phyloP scores from a whole-genome alignment of 2,888 invertebrate genomes.

The Temnothorax unifasciatus region DNA sequence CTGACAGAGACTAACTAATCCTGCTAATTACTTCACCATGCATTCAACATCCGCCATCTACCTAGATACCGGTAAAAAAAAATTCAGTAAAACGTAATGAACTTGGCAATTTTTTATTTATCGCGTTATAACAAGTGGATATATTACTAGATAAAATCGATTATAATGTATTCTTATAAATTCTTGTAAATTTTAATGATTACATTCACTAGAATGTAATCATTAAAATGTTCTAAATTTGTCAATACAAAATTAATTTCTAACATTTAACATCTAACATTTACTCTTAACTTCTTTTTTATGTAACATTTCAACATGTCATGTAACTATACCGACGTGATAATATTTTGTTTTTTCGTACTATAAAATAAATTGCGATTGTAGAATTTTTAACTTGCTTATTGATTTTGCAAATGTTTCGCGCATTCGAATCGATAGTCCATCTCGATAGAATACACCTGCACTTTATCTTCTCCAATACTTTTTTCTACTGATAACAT shows the following conservation, averaged over 20 bases:
- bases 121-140: neutral
- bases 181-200: neutral
- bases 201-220: too few relatives aligned
- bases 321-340: neutral
- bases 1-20: conserved; percentile 34
- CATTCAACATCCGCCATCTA: conserved; percentile 3
- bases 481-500: conserved; percentile 25
- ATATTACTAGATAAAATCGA: neutral
- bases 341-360: neutral
- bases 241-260: conserved; percentile 1
- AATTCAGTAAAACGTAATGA: neutral
- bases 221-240: neutral
- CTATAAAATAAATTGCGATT: neutral
- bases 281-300: neutral
- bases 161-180: neutral
- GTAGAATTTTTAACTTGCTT: neutral
- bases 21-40: conserved; percentile 48
- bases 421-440: conserved; percentile 18
- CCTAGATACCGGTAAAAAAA: neutral
- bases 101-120: neutral
- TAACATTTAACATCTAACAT: neutral
- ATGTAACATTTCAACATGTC: neutral
- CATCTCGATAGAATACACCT: conserved; percentile 40
- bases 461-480: conserved; percentile 54
- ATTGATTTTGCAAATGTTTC: conserved; percentile 39